phyloP scores from a whole-genome alignment of 2,888 invertebrate genomes.

The Ectobius pallidus region DNA sequence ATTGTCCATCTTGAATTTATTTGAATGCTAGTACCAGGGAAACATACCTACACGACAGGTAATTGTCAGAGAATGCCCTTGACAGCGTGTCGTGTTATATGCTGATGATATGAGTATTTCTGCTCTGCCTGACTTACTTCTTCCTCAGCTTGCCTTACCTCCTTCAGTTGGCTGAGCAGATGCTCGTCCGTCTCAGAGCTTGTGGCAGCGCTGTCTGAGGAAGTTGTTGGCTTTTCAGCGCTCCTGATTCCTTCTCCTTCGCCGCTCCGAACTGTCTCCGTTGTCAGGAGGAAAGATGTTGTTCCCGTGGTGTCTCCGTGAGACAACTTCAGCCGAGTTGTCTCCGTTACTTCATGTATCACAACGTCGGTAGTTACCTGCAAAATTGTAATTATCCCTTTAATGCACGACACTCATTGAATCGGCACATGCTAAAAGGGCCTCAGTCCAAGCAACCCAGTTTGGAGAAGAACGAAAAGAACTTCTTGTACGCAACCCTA shows the following conservation, averaged over 20 bases:
- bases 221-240: neutral
- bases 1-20: no score
- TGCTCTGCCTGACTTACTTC: constrained; percentile 52
- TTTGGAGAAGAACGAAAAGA: no score
- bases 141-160: constrained; percentile 53
- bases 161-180: constrained; percentile 55
- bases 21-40: no score
- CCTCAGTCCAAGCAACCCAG: no score
- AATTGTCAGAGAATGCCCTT: constrained; percentile 59
- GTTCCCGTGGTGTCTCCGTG: constrained; percentile 60
- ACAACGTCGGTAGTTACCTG: constrained; percentile 55
- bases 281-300: constrained; percentile 59
- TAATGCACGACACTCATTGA: no score
- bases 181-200: constrained; percentile 46
- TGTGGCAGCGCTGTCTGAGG: neutral
- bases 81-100: constrained; percentile 64
- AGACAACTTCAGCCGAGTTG: constrained; percentile 60
- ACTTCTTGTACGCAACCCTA: no score
- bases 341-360: constrained; percentile 59
- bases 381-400: no score
- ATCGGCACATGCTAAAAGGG: no score
- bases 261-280: constrained; percentile 52
- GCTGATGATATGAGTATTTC: constrained; percentile 55
- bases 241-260: constrained; percentile 1
- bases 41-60: no score